These are phyloP conservation scores for Cydia pomonella DNA, from an alignment of 1,140 invertebrate genomes.

Conservation along the genomic window DNA sequence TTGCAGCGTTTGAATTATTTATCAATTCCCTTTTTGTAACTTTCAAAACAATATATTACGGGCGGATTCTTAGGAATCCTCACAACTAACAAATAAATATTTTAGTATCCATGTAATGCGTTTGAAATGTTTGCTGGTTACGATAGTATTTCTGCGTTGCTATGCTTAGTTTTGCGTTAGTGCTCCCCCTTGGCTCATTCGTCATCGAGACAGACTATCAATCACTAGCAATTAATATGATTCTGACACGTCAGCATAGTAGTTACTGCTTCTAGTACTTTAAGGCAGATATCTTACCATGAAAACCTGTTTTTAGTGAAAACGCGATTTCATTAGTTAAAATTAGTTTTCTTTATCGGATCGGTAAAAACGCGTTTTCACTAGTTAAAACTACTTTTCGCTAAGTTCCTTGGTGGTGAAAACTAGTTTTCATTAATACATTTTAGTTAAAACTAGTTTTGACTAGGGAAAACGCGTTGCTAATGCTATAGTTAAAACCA, in stretches of 20 bases:
- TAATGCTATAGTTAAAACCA: too few species aligned
- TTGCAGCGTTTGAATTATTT: slow-evolving; percentile 76
- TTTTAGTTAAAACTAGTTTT: too few species aligned
- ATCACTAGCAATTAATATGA: slow-evolving; percentile 30
- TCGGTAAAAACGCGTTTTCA: too few species aligned
- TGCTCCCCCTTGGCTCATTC: not conserved
- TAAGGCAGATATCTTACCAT: not conserved
- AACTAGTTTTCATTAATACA: too few species aligned
- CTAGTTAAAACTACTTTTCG: too few species aligned
- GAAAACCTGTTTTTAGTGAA: too few species aligned
- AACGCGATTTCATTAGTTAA: too few species aligned
- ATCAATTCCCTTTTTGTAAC: slow-evolving; percentile 71
- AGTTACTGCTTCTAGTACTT: not conserved
- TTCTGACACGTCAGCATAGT: not conserved
- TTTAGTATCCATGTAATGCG: not conserved
- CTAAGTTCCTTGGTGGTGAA: too few species aligned
- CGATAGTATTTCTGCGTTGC: not conserved
- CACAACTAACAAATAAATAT: slow-evolving; percentile 35
- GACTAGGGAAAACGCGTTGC: too few species aligned
- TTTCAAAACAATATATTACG: slow-evolving; percentile 64
- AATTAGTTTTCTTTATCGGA: too few species aligned
- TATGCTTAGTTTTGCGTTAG: not conserved
- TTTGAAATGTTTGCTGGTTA: not conserved
- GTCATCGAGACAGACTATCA: slow-evolving; percentile 28
- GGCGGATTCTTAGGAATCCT: slow-evolving; percentile 47